Base-by-base conservation (phyloP, 2,797 vertebrate genomes). In the Schizothorax lantsangensis region DNA sequence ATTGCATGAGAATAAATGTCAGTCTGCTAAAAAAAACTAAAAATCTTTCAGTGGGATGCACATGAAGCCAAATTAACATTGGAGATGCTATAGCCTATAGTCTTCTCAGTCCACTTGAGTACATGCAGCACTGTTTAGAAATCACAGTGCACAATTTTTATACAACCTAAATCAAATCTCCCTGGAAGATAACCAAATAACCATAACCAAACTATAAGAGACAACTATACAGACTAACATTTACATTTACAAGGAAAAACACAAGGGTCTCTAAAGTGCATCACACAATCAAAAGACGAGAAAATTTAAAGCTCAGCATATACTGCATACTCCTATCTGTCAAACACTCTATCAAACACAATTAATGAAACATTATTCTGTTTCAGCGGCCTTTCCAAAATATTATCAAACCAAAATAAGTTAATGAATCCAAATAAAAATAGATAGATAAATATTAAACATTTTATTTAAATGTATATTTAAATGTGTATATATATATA, bases 1-100 rank as follows among this genome's bases (percentile, higher is more conserved):
- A 36, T 75, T 75, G 71, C 71, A 54, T 8, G n/a, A 66, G 57
- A 33, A 23, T 69, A 47, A 38, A 71, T 82, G 80, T 82, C 45
- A 69, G 64, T n/a, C 12, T 49, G 45, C 64, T 15, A 52, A 33
- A 47, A 12, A 68, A 62, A 40, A 30, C 30, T 3, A 57, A 17
- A 6, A n/a, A 21, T 33, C 1, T 66, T 81, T 81, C 62, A 81
- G 59, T 64, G n/a, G 38, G 59, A 81, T 81, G 66, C 59, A 47
- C 40, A 80, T 5, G 40, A 66, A 40, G 43, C 59, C 10, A 81
- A 81, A 81, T 81, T 47, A 81, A 62, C 59, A 64, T 9, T 7
- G 10, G 79, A 64, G 26, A 10, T 40, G 77, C 6, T 12, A 36
- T 52, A 75, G 47, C 75, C 33, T 43, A 79, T 57, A 40, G 52